Evolutionary conservation across 2,797 vertebrate genomes (phyloP).

Genomic region (Dryobates pubescens): DNA sequence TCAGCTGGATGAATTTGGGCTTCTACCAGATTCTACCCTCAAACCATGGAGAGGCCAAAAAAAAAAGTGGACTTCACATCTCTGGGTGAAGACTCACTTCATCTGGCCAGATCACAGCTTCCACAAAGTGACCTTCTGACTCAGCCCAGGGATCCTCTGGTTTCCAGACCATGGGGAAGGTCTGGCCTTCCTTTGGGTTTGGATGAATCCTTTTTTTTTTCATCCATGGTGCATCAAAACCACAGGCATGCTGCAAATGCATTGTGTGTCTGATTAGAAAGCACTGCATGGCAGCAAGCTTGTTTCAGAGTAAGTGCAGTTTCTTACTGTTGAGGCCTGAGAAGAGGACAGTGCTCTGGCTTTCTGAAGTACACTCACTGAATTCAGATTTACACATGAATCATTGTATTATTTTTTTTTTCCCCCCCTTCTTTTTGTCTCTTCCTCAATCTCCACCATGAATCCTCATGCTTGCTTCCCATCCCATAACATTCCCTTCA

Average conservation of each 20-base stretch:
- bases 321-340: background rate
- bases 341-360: conserved; percentile 70
- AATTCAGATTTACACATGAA: conserved; percentile 53
- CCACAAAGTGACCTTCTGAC: background rate
- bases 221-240: background rate
- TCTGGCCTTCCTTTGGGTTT: background rate
- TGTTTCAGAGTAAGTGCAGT: background rate
- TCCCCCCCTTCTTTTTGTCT: conserved; percentile 52
- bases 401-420: conserved; percentile 6
- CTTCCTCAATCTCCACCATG: conserved; percentile 44
- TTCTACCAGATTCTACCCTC: background rate
- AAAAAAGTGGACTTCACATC: background rate
- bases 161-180: background rate
- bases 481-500: conserved; percentile 61
- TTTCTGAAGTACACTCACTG: conserved; percentile 1
- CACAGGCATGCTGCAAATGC: background rate
- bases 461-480: conserved; percentile 60
- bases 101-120: background rate
- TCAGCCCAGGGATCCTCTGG: background rate
- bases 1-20: background rate
- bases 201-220: background rate
- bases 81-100: background rate
- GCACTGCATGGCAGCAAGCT: background rate
- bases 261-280: background rate
- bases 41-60: accelerated